Evolutionary conservation across 2,113 vertebrate species (phyloP), one percentile per base, ranked within the genome.

Genomic region (Helogale parvula): DNA sequence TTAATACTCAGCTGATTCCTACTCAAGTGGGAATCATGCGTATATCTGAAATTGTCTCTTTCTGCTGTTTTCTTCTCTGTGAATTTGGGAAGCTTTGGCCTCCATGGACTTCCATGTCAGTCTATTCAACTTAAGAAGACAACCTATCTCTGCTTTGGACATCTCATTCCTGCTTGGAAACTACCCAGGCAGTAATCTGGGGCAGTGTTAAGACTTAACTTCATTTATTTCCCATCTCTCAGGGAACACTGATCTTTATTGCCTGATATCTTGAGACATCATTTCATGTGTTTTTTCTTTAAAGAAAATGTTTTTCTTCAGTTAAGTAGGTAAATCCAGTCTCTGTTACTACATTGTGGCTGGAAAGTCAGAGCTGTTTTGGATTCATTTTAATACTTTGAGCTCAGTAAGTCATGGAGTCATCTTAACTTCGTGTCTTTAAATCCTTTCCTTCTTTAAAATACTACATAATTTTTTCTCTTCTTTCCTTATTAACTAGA

Each of bases 401-500:
- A 21, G 45, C 14, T 81, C 15, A 76, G 17, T 2, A 17, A 87
- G 11, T 23, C 0, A 94, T n/a, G 80, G 27, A 94, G 35, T 83
- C 45, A 23, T 5, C 23, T 86, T 80, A 52, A 23, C 16, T 68
- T 94, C 50, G 19, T 57, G 72, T 90, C n/a, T 41, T 97, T 90
- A 96, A 29, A 80, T 47, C 25, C 45, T 69, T 87, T 35, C 2
- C 27, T 95, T 81, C 38, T 63, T 47, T 79, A 80, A 94, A 93
- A 88, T 35, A 71, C 14, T 63, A 5, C 52, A 41, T 7, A n/a
- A 54, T 71, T 82, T 97, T 94, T 33, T 5, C 31, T 77, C 12
- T 89, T 35, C 83, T 88, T n/a, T n/a, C 90, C 90, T 68, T 92
- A 1, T 76, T 93, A 96, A 95, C 27, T 63, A 91, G 1, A 76